A percentile compares a stretch with the other conserved stretches of the same genome.
Evolutionary conservation across 37 sponge, comb jelly and placozoan species (phyloP).

Genomic region (Spongilla lacustris): DNA sequence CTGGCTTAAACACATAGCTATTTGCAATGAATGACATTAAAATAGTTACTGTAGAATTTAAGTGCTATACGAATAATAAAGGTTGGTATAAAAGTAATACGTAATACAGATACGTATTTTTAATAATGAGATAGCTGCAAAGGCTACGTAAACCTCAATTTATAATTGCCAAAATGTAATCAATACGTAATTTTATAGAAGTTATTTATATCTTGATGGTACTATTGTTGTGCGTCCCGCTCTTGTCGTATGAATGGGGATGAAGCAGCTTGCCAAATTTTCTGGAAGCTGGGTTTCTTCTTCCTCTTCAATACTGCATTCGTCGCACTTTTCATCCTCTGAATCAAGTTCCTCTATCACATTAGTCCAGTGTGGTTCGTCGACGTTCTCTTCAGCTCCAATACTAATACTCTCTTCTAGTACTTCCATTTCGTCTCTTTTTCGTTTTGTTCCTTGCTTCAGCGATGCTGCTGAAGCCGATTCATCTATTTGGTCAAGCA

Average conservation of each 20-base stretch:
- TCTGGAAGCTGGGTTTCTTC: too few species aligned
- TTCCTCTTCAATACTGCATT: too few species aligned
- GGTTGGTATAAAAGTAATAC: background rate
- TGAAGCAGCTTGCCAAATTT: too few species aligned
- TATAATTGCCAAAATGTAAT: background rate
- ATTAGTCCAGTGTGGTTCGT: background rate
- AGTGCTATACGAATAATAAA: background rate
- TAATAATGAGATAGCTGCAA: background rate
- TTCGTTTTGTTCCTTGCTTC: background rate
- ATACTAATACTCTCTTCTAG: too few species aligned
- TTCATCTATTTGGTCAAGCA: too few species aligned
- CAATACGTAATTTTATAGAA: background rate
- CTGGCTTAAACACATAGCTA: too few species aligned
- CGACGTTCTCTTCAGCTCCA: background rate
- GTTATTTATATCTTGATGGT: background rate
- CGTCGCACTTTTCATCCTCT: too few species aligned
- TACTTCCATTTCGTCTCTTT: background rate
- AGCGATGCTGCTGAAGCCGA: background rate
- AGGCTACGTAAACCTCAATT: background rate
- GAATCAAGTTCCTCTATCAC: background rate
- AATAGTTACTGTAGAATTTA: background rate
- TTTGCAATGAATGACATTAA: too few species aligned
- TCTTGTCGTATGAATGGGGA: too few species aligned
- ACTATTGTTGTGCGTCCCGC: too few species aligned
- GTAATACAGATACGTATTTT: background rate